Base-by-base conservation (phyloP, 2,888 invertebrate species). In the Drepana falcataria region DNA sequence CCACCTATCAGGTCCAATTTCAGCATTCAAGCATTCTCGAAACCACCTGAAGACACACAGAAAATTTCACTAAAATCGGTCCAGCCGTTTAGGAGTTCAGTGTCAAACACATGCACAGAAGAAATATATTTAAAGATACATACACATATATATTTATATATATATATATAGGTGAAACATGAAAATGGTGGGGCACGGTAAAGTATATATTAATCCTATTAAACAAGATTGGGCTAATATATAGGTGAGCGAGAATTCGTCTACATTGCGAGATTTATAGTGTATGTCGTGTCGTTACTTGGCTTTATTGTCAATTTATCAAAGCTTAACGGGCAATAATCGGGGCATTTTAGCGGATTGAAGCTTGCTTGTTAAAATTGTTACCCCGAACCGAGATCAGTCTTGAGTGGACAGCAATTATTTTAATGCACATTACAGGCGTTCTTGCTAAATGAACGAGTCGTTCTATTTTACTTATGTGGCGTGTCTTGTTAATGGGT, bases 231-330 rank as follows among this genome's bases (percentile, higher is more conserved):
- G 1, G 21, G 21, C 21, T 21, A 1, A 21, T 9, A 9, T 2
- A 44, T 44, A 9, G 44, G 2, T 44, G 9, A 44, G 7, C 40
- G 7, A 44, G 44, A 9, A 44, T 44, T 44, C 44, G 44, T 9
- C 44, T 9, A 44, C 7, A 9, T 44, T 9, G 58, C 68, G 65
- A 81, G 81, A 83, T 83, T 83, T 81, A 84, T 79, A 53, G 69
- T 58, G 64, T 21, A 21, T 21, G 21, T 21, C 49, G 61, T 70
- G 69, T 76, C 71, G 73, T 81, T 81, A 78, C 71, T 80, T 74
- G 70, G 71, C 68, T 80, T 83, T 85, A 87, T 84, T 81, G 77
- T 72, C 81, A 81, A 86, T 85, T 81, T 79, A 83, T 87, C 83
- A 87, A 79, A 73, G 74, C 77, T 81, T 85, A 83, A 83, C 81